Evolutionary conservation across 1,140 invertebrate species (phyloP).

Genomic region (Zaprionus capensis): DNA sequence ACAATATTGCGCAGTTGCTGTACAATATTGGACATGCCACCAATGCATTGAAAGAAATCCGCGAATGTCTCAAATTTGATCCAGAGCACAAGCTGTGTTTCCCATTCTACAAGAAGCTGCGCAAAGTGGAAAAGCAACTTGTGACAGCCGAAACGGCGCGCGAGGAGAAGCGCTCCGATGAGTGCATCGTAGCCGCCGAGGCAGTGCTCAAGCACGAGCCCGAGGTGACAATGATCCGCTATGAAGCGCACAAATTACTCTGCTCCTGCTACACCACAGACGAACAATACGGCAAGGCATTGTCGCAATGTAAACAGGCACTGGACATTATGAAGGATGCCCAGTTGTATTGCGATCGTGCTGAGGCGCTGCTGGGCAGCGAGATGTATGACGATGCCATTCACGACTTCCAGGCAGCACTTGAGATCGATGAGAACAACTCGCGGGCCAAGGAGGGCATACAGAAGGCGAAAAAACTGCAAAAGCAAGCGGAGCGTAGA

Average conservation of each 20-base stretch:
- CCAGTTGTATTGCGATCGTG: slow-evolving; percentile 94
- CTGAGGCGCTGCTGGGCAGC: slow-evolving; percentile 94
- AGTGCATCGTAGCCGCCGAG: slow-evolving; percentile 91
- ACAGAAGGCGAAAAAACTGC: slow-evolving; percentile 94
- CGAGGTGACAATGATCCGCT: slow-evolving; percentile 89
- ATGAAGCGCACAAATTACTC: slow-evolving; percentile 89
- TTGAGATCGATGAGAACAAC: slow-evolving; percentile 92
- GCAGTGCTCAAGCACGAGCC: slow-evolving; percentile 89
- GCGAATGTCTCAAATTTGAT: slow-evolving; percentile 98
- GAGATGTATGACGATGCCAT: slow-evolving; percentile 98
- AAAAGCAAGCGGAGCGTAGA: slow-evolving; percentile 96
- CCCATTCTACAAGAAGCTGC: slow-evolving; percentile 98
- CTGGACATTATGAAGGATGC: slow-evolving; percentile 91
- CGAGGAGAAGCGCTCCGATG: slow-evolving; percentile 89
- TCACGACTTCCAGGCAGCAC: slow-evolving; percentile 93
- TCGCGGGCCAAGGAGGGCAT: slow-evolving; percentile 95
- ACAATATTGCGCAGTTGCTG: slow-evolving; percentile 92
- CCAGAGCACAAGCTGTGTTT: slow-evolving; percentile 98
- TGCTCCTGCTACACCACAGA: slow-evolving; percentile 91
- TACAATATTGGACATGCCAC: slow-evolving; percentile 96
- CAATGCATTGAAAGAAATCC: slow-evolving; percentile 95
- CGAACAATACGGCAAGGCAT: slow-evolving; percentile 87
- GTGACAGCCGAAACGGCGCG: slow-evolving; percentile 89
- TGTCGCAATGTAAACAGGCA: slow-evolving; percentile 92
- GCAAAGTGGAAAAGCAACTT: slow-evolving; percentile 96